These are phyloP conservation scores for Pantherophis vulpinus DNA, from an alignment of 2,797 vertebrate genomes.

Conservation along the genomic window DNA sequence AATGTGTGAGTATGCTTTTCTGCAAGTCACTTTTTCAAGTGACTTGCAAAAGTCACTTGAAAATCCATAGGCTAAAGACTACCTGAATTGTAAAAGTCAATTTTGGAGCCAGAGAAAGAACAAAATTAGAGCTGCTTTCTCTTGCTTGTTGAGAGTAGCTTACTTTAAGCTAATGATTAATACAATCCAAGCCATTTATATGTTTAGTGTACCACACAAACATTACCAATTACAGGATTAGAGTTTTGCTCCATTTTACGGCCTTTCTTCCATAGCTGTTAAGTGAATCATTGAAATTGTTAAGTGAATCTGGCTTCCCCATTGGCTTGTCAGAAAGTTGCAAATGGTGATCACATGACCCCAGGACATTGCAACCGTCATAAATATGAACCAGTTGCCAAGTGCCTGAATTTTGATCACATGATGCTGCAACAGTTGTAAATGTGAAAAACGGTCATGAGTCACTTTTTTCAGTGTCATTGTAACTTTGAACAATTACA, in stretches of 20 bases:
- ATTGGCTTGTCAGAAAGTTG: neutral
- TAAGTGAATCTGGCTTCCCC: neutral
- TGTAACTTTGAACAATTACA: neutral
- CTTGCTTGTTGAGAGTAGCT: neutral
- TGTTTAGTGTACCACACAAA: neutral
- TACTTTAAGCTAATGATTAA: neutral
- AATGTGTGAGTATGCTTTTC: neutral
- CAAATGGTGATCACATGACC: neutral
- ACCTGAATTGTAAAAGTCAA: neutral
- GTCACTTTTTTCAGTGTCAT: neutral
- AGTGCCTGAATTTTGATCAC: neutral
- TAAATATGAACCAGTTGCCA: neutral
- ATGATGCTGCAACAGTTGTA: neutral
- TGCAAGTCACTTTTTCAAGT: neutral
- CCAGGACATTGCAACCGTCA: neutral
- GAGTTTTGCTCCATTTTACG: neutral
- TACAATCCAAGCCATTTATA: neutral
- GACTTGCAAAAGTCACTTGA: too few relatives aligned
- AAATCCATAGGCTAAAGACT: neutral
- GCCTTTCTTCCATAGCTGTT: neutral
- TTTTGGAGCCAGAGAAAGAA: neutral
- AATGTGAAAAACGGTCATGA: neutral
- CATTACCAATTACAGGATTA: neutral
- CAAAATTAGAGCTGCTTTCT: neutral
- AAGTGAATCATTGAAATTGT: neutral